Base-by-base conservation (phyloP, 1,140 invertebrate species). In the Trissolcus basalis region DNA sequence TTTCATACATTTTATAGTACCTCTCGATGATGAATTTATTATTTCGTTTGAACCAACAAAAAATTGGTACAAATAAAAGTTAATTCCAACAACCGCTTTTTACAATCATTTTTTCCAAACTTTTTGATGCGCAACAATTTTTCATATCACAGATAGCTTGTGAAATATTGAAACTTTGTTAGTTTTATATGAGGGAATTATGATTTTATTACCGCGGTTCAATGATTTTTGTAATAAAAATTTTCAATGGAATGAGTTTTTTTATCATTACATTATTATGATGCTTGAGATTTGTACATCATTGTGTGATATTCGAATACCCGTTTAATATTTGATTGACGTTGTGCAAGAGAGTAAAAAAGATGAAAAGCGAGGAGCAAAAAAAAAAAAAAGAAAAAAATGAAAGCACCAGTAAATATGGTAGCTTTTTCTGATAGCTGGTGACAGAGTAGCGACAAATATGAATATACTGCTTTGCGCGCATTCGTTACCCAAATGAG, bases 401-500 rank as follows among this genome's bases (percentile, higher is more conserved):
- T 63, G 44, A 39, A 58, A 58, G 58, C 32, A 63, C 53, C 68
- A 71, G 59, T 47, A 64, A 63, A 64, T 56, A 58, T 58, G 59
- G 63, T 64, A 63, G 47, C 68, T 51, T 9, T n/a, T 39, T 27
- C 53, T 63, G 59, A 71, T 71, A 71, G 47, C 51, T 16, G 48
- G 19, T 71, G 68, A 71, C 68, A 63, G 68, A 71, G 63, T 64
- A 53, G 68, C 59, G 68, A 64, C 59, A 71, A 71, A 71, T 71
- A 59, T 36, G 54, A 71, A 58, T 64, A 64, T 71, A 71, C 68
- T 53, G 59, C 44, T 45, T 43, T 58, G 59, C 45, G 36, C 58
- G 53, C 55, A 64, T 51, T 51, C 48, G 51, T 45, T 64, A 53
- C 53, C 55, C 45, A 71, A 71, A 64, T 71, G 53, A 63, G 53